phyloP scores from a whole-genome alignment of 2,888 invertebrate genomes.

The Hypena proboscidalis region DNA sequence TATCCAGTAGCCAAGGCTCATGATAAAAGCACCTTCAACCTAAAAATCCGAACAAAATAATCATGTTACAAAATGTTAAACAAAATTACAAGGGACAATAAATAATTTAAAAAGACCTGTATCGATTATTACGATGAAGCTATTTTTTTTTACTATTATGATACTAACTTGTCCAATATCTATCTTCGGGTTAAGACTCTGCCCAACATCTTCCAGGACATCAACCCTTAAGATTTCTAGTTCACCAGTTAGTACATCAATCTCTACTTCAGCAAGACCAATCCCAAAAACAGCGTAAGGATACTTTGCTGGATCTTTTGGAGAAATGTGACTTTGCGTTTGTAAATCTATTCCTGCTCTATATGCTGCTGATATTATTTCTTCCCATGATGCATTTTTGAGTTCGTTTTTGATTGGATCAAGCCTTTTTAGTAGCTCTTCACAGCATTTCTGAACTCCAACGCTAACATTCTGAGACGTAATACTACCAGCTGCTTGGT shows the following conservation, averaged over 20 bases:
- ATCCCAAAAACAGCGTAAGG: slow-evolving; percentile 79
- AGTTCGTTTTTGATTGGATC: slow-evolving; percentile 66
- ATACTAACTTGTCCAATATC: slow-evolving; percentile 87
- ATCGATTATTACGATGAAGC: no score
- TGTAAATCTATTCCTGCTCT: slow-evolving; percentile 56
- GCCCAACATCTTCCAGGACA: slow-evolving; percentile 87
- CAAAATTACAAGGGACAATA: no score
- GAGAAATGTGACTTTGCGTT: slow-evolving; percentile 47
- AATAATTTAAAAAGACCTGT: no score
- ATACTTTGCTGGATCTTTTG: slow-evolving; percentile 37
- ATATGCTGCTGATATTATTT: slow-evolving; percentile 77
- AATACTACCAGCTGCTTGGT: slow-evolving; percentile 87
- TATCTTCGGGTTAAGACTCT: slow-evolving; percentile 86
- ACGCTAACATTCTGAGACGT: slow-evolving; percentile 87
- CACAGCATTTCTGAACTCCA: slow-evolving; percentile 80
- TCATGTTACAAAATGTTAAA: no score
- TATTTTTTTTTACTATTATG: no score
- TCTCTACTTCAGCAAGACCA: slow-evolving; percentile 87
- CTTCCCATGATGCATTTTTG: slow-evolving; percentile 74
- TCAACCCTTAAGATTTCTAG: slow-evolving; percentile 86
- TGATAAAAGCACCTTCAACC: slow-evolving; percentile 75
- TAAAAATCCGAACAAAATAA: not conserved
- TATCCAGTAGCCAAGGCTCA: slow-evolving; percentile 87
- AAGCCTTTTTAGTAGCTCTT: slow-evolving; percentile 71
- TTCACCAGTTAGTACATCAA: slow-evolving; percentile 90